Conservation (phyloP, 2,888 invertebrate genomes). For the Troides aeacus region DNA sequence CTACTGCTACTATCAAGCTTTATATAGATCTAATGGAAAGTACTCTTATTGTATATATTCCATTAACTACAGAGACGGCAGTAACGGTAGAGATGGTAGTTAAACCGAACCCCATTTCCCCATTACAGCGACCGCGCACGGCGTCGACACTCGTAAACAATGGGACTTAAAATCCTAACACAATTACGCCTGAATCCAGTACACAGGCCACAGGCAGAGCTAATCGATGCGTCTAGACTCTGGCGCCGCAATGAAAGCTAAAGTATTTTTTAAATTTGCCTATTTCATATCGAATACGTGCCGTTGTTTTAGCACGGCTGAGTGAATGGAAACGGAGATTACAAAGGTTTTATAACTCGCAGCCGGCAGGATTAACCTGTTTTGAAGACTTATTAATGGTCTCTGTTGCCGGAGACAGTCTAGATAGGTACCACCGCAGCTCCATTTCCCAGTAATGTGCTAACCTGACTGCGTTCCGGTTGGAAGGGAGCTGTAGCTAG, state of each 20-base stretch:
- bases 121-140: slow-evolving; percentile 7
- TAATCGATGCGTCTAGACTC: slow-evolving; percentile 77
- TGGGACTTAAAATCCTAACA: slow-evolving; percentile 17
- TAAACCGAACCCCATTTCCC: no score
- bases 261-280: slow-evolving; percentile 38
- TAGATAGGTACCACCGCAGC: no score
- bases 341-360: background rate
- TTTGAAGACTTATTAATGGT: background rate
- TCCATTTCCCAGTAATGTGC: no score
- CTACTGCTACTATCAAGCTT: no score
- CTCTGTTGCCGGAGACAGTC: no score
- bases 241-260: slow-evolving; percentile 45
- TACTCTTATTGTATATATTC: no score
- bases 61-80: no score
- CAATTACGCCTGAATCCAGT: slow-evolving; percentile 1
- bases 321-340: slow-evolving; percentile 7
- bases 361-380: background rate
- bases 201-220: slow-evolving; percentile 29
- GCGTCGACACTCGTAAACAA: slow-evolving; percentile 48
- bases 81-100: no score
- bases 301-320: slow-evolving; percentile 31
- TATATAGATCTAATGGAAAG: no score
- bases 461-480: no score
- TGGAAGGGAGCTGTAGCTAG: no score
- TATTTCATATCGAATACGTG: slow-evolving; percentile 26